Evolutionary conservation across 2,797 vertebrate species (phyloP).

Genomic region (Graptemys geographica): DNA sequence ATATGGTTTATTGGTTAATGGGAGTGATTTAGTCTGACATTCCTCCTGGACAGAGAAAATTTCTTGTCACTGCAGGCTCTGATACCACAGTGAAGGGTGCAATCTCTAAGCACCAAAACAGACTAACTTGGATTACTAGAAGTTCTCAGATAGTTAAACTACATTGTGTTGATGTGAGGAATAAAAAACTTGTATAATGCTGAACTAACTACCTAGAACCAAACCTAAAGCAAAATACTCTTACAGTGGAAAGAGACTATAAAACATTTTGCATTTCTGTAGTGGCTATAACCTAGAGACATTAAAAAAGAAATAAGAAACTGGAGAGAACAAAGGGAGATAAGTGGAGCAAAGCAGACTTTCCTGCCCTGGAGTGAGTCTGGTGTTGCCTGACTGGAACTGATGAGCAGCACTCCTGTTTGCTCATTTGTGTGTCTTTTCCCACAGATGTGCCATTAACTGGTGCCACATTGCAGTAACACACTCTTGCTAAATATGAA

Average conservation of each 20-base stretch:
- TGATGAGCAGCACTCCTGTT: background rate
- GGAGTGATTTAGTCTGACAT: background rate
- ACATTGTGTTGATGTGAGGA: background rate
- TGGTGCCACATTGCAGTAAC: background rate
- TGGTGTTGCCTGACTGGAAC: background rate
- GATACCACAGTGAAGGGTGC: background rate
- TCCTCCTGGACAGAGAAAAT: background rate
- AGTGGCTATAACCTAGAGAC: background rate
- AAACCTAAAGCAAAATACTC: background rate
- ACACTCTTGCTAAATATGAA: background rate
- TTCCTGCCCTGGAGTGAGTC: background rate
- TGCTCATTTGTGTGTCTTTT: background rate
- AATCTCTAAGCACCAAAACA: background rate
- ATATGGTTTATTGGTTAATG: background rate
- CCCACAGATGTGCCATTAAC: background rate
- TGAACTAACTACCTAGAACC: constrained; percentile 1
- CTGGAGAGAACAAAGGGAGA: background rate
- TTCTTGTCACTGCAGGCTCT: background rate
- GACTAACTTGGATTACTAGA: background rate
- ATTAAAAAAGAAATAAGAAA: background rate
- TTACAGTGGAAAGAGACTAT: background rate
- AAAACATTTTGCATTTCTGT: background rate
- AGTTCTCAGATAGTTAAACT: background rate
- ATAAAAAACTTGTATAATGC: background rate
- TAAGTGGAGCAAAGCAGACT: accelerated